These are phyloP conservation scores for Abrostola triplasia DNA, from an alignment of 2,888 invertebrate species.

Conservation along the genomic window DNA sequence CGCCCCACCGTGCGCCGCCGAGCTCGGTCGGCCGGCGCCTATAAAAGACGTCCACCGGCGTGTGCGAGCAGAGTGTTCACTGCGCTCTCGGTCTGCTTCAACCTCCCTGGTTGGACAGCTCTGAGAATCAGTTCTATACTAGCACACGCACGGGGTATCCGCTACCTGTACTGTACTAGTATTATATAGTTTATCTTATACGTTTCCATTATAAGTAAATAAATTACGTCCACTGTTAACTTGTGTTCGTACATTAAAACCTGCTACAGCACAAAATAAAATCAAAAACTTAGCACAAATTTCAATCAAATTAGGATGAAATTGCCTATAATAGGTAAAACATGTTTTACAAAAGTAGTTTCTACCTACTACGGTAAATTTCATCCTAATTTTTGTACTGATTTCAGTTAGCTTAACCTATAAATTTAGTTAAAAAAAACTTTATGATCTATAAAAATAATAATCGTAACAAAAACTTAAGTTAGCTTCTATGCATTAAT, in stretches of 20 bases:
- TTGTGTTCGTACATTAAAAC: background rate
- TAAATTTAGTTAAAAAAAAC: no score
- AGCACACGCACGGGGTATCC: background rate
- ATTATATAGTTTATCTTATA: background rate
- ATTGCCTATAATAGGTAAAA: no score
- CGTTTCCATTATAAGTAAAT: background rate
- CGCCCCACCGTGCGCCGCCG: no score
- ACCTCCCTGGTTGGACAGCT: background rate
- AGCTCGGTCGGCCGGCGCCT: background rate
- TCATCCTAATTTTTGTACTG: no score
- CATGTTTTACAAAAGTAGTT: no score
- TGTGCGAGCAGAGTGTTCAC: background rate
- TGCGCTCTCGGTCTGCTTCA: background rate
- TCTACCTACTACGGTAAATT: no score
- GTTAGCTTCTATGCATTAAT: no score
- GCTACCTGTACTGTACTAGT: background rate
- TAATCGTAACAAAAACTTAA: no score
- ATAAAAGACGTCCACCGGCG: background rate
- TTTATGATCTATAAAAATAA: no score
- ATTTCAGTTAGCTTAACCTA: no score
- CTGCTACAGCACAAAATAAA: background rate
- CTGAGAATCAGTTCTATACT: constrained; percentile 1
- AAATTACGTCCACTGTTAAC: background rate
- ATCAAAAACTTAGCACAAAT: no score
- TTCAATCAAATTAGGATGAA: no score